Evolutionary conservation across 2,888 invertebrate genomes (phyloP).

Genomic region (Strigamia maritima): DNA sequence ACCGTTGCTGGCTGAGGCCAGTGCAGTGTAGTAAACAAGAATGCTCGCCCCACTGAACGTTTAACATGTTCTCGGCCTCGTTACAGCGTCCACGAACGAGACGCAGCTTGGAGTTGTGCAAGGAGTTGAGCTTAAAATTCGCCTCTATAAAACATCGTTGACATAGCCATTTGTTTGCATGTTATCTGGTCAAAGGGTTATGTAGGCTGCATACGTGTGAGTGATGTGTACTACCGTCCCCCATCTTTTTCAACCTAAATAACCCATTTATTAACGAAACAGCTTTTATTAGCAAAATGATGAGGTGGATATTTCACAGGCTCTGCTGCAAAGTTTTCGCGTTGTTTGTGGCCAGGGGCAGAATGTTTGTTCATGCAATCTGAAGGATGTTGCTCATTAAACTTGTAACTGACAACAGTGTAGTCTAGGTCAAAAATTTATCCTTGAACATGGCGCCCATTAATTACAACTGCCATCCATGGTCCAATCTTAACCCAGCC

Average conservation of each 20-base stretch:
- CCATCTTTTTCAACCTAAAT: conserved; percentile 20
- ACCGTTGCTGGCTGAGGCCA: conserved; percentile 34
- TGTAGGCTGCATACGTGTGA: conserved; percentile 33
- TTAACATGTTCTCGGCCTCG: conserved; percentile 36
- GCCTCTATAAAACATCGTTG: conserved; percentile 38
- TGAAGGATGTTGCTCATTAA: conserved; percentile 32
- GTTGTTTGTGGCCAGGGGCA: conserved; percentile 22
- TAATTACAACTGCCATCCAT: conserved; percentile 16
- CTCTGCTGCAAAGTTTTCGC: neutral
- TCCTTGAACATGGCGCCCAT: conserved; percentile 27
- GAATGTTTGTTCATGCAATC: conserved; percentile 30
- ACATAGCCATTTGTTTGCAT: conserved; percentile 37
- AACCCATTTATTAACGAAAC: conserved; percentile 8
- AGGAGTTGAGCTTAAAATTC: conserved; percentile 34
- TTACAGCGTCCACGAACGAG: conserved; percentile 28
- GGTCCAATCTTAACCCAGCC: conserved; percentile 11
- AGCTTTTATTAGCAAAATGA: conserved; percentile 31
- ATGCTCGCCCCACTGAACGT: conserved; percentile 37
- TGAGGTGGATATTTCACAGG: conserved; percentile 24
- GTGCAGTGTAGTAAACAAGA: conserved; percentile 38
- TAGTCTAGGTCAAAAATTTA: conserved; percentile 31
- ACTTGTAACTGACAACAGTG: conserved; percentile 34
- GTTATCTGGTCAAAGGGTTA: conserved; percentile 38
- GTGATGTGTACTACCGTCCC: conserved; percentile 22
- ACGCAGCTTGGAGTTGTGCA: conserved; percentile 13